phyloP scores from a whole-genome alignment of 2,888 invertebrate genomes.

The Taenaris catops region DNA sequence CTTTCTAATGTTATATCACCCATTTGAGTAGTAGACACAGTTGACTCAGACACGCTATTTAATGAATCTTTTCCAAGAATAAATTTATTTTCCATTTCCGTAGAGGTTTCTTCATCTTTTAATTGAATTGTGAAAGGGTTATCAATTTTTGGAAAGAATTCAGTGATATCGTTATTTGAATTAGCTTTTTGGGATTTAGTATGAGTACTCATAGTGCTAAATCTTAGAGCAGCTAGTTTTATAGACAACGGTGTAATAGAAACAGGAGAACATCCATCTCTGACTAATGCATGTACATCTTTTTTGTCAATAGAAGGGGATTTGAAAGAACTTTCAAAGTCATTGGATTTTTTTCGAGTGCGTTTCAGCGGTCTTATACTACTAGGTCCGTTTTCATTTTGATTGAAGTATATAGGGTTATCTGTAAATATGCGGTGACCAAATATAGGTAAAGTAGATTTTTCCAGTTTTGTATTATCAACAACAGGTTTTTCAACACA shows the following conservation, averaged over 20 bases:
- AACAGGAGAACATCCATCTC: conserved; percentile 68
- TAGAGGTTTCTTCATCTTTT: conserved; percentile 65
- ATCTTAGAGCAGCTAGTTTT: conserved; percentile 78
- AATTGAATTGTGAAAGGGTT: conserved; percentile 55
- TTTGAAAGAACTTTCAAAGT: conserved; percentile 68
- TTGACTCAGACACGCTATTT: conserved; percentile 55
- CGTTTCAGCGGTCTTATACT: conserved; percentile 62
- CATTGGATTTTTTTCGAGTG: conserved; percentile 66
- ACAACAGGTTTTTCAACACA: conserved; percentile 58
- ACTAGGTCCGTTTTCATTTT: conserved; percentile 45
- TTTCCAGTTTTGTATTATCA: conserved; percentile 42
- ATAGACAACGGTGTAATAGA: conserved; percentile 81
- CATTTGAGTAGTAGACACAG: conserved; percentile 74
- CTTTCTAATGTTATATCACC: conserved; percentile 76
- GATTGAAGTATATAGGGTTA: conserved; percentile 72
- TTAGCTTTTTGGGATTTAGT: conserved; percentile 48
- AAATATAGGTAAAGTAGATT: conserved; percentile 70
- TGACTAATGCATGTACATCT: conserved; percentile 56
- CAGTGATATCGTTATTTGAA: conserved; percentile 62
- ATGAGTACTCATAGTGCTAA: conserved; percentile 72
- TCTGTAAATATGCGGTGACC: conserved; percentile 70
- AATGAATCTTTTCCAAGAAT: conserved; percentile 57
- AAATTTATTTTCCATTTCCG: conserved; percentile 74
- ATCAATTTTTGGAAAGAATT: conserved; percentile 73
- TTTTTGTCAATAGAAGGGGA: conserved; percentile 66